Evolutionary conservation across 2,888 invertebrate species (phyloP), one percentile per base, ranked within the genome.

Genomic region (Heteromyza rotundicornis): DNA sequence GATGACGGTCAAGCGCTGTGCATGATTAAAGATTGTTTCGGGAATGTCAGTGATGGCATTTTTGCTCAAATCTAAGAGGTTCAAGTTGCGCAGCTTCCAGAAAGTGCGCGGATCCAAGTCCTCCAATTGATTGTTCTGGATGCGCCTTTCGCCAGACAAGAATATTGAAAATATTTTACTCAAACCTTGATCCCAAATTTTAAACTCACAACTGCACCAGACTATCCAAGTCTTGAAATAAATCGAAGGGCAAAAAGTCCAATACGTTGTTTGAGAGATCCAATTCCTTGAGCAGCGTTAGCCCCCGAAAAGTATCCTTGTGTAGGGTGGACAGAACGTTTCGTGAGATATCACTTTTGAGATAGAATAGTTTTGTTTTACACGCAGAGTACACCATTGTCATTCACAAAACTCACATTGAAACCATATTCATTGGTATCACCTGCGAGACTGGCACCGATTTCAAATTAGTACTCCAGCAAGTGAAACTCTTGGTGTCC

Each of bases 211-310:
- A 76, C 73, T 88, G 87, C 52, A 85, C 79, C 14, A 89, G 74
- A 67, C 86, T 86, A 66, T 86, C 86, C 59, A 89, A 77, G 67
- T 86, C 85, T 62, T 86, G 84, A 69, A 91, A 90, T 16, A 89
- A 79, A n/a, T 85, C 84, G 19, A 85, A 83, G 0, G 89, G 88
- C 32, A 91, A 73, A 72, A 85, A 86, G 62, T 88, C 87, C 24
- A 92, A 82, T 50, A 86, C 85, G 77, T 92, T 92, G 69, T 88
- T 86, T 23, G 90, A 90, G 14, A 92, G 78, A 79, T 91, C 88
- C 60, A 89, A 72, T 70, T 88, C 86, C 69, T 84, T 85, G 14
- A 90, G 78, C 64, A 87, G 84, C 1, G 85, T 85, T 68, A 91
- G 76, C 12, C 86, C 86, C 17, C 85, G 84, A 71, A 90, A 90